Evolutionary conservation across 2,113 vertebrate species (phyloP).

Genomic region (Euleptes europaea): DNA sequence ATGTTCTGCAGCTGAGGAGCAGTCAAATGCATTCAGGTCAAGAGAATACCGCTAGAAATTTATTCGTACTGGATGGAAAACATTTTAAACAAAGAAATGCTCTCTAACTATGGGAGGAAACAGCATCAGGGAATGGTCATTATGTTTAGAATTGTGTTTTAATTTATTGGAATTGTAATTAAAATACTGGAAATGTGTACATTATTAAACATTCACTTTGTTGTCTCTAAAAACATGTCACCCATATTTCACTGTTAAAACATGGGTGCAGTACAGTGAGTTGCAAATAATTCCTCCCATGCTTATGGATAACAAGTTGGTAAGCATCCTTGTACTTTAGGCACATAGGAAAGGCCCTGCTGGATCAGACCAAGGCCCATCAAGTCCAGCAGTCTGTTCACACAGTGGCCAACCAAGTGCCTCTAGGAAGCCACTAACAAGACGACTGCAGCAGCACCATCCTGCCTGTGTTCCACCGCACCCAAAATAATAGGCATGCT

Average conservation of each 20-base stretch:
- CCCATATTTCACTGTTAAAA: neutral
- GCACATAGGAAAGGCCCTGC: too few species aligned
- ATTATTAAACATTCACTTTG: neutral
- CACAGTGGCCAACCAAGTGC: too few species aligned
- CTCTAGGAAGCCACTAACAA: too few species aligned
- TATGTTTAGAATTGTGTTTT: neutral
- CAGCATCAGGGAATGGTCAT: neutral
- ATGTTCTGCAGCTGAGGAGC: neutral
- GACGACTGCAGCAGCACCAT: too few species aligned
- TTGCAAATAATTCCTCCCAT: neutral
- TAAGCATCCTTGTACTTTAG: neutral
- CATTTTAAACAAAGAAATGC: neutral
- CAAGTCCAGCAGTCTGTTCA: too few species aligned
- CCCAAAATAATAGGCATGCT: too few species aligned
- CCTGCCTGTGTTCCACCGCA: too few species aligned
- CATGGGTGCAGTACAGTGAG: neutral
- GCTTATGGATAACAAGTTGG: neutral
- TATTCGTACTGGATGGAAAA: too few species aligned
- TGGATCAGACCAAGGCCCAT: too few species aligned
- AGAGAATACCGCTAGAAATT: neutral
- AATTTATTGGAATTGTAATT: neutral
- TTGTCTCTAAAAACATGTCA: too few species aligned
- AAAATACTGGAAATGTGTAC: neutral
- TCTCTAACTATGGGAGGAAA: neutral
- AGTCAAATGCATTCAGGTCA: neutral